Evolutionary conservation across 2,797 vertebrate species (phyloP).

Genomic region (Acipenser transmontanus): DNA sequence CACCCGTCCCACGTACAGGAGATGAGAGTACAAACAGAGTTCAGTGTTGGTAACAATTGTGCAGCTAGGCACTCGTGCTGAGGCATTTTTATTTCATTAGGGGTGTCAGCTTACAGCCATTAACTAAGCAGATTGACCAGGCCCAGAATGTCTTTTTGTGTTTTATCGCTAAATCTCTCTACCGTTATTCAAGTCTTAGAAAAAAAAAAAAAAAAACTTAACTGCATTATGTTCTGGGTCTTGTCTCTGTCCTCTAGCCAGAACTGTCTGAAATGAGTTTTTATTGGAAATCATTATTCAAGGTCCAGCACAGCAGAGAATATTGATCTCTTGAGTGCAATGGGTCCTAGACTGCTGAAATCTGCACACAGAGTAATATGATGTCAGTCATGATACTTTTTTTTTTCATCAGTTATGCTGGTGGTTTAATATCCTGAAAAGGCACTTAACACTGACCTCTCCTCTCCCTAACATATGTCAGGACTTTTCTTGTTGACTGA

Average conservation of each 20-base stretch:
- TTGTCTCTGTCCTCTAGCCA: conserved; percentile 51
- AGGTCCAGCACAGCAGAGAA: conserved; percentile 49
- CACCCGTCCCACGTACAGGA: conserved; percentile 26
- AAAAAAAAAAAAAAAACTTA: conserved; percentile 32
- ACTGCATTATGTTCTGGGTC: conserved; percentile 44
- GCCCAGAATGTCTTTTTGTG: conserved; percentile 52
- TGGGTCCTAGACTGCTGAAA: conserved; percentile 61
- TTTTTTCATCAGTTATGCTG: conserved; percentile 56
- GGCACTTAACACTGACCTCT: conserved; percentile 55
- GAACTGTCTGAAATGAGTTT: conserved; percentile 52
- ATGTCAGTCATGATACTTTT: conserved; percentile 67
- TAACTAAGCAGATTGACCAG: conserved; percentile 69
- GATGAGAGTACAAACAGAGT: conserved; percentile 27
- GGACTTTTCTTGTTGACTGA: conserved; percentile 30
- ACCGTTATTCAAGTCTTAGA: conserved; percentile 55
- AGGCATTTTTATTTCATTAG: conserved; percentile 73
- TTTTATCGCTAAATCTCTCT: conserved; percentile 64
- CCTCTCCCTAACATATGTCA: conserved; percentile 56
- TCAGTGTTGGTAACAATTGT: conserved; percentile 48
- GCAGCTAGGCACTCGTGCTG: conserved; percentile 48
- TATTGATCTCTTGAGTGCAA: conserved; percentile 58
- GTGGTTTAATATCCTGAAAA: conserved; percentile 69
- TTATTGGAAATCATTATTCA: conserved; percentile 73
- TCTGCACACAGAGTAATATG: conserved; percentile 49
- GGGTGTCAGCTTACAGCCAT: conserved; percentile 70